Evolutionary conservation across 2,113 vertebrate genomes (phyloP).

Genomic region (Mastomys natalensis): DNA sequence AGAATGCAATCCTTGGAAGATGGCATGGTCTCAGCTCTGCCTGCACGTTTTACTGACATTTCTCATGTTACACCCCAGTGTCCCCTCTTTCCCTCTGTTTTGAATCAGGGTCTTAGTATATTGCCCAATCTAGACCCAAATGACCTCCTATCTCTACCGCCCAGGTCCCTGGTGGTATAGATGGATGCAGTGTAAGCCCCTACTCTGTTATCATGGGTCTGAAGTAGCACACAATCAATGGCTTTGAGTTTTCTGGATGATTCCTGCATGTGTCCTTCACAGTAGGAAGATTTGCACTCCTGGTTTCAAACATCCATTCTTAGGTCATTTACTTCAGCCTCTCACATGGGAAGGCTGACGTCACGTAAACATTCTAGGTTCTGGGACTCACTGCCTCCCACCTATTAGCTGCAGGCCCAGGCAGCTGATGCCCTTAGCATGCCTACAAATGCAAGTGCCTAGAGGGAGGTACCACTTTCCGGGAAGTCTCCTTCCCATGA

Average conservation of each 20-base stretch:
- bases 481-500: no score
- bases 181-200: fast-evolving
- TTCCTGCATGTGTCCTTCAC: neutral
- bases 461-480: neutral
- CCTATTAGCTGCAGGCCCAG: neutral
- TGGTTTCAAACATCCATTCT: neutral
- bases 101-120: neutral
- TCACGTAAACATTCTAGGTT: neutral
- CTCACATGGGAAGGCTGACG: neutral
- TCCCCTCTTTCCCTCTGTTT: neutral
- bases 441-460: no score
- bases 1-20: neutral
- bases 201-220: neutral
- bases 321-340: neutral
- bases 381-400: neutral
- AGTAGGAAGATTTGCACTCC: neutral
- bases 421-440: no score
- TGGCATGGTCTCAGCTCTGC: neutral
- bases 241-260: neutral
- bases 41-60: neutral
- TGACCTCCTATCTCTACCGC: neutral
- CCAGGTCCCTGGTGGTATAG: neutral
- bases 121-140: no score
- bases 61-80: neutral
- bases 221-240: neutral